Evolutionary conservation across 1,140 invertebrate genomes (phyloP).

Genomic region (Procambarus virginalis): DNA sequence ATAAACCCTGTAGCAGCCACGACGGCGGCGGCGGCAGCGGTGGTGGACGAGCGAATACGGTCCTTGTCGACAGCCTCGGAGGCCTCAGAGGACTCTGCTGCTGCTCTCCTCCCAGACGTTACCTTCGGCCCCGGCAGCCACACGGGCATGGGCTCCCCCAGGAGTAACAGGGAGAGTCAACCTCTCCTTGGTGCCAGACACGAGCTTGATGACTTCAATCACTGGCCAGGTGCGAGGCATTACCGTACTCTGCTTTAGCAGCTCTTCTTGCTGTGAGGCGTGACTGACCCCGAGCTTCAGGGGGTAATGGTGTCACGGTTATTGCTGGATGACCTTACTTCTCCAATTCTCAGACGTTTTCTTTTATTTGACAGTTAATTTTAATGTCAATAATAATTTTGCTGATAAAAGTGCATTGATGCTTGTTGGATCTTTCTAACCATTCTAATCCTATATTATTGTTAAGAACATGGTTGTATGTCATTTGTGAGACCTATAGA

Average conservation of each 20-base stretch:
- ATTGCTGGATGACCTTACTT: too few species aligned
- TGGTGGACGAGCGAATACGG: conserved; percentile 39
- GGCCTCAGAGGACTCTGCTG: conserved; percentile 63
- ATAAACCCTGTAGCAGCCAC: conserved; percentile 22
- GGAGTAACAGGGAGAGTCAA: conserved; percentile 65
- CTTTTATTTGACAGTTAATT: too few species aligned
- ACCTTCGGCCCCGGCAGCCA: conserved; percentile 56
- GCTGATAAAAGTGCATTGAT: too few species aligned
- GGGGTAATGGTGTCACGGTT: too few species aligned
- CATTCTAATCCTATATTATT: too few species aligned
- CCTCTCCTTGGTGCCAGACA: conserved; percentile 58
- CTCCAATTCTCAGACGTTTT: too few species aligned
- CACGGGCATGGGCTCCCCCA: conserved; percentile 50
- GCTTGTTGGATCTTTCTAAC: too few species aligned
- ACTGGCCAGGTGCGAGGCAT: conserved; percentile 58
- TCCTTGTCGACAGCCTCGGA: conserved; percentile 63
- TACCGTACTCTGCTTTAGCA: background rate
- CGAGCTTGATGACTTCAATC: conserved; percentile 64
- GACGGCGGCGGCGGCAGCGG: conserved; percentile 25
- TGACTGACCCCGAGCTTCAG: too few species aligned
- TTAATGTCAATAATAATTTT: too few species aligned
- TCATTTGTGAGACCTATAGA: too few species aligned
- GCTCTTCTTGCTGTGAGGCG: too few species aligned
- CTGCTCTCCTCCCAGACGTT: conserved; percentile 65
- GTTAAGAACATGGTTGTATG: too few species aligned